Conservation (phyloP, 2,797 vertebrate species). For the Pangasius mekongensis region DNA sequence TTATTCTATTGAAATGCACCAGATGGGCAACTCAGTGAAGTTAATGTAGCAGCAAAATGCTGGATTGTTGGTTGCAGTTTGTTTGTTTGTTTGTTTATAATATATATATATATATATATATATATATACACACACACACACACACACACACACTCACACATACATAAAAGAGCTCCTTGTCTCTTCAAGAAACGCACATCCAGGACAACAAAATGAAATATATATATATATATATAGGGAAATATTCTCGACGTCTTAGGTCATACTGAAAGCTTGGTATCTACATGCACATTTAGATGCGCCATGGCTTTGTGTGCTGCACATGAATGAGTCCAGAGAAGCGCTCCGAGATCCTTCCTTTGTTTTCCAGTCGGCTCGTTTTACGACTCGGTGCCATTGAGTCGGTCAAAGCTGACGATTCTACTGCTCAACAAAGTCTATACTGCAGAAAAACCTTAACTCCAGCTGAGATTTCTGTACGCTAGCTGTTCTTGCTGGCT, state of each 20-base stretch:
- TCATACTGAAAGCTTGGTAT: constrained; percentile 56
- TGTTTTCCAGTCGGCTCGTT: constrained; percentile 63
- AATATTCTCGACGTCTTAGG: constrained; percentile 44
- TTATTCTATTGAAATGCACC: constrained; percentile 17
- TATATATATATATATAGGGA: neutral
- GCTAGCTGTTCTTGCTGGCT: constrained; percentile 60
- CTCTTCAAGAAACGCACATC: neutral
- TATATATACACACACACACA: too few species aligned
- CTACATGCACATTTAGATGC: constrained; percentile 50
- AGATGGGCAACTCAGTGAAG: neutral
- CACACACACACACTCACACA: neutral
- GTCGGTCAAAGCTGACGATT: neutral
- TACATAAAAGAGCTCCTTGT: constrained; percentile 37
- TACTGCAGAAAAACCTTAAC: constrained; percentile 27
- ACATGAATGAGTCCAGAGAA: constrained; percentile 52
- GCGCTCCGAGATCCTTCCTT: constrained; percentile 66
- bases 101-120: neutral
- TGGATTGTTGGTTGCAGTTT: neutral
- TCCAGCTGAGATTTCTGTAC: constrained; percentile 61
- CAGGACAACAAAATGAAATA: neutral
- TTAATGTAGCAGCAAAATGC: constrained; percentile 22
- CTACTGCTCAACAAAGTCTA: neutral
- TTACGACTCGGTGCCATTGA: constrained; percentile 54
- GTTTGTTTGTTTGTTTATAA: neutral
- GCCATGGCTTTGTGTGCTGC: constrained; percentile 46